Evolutionary conservation across 2,888 invertebrate species (phyloP).

Genomic region (Hydropsyche betteni): DNA sequence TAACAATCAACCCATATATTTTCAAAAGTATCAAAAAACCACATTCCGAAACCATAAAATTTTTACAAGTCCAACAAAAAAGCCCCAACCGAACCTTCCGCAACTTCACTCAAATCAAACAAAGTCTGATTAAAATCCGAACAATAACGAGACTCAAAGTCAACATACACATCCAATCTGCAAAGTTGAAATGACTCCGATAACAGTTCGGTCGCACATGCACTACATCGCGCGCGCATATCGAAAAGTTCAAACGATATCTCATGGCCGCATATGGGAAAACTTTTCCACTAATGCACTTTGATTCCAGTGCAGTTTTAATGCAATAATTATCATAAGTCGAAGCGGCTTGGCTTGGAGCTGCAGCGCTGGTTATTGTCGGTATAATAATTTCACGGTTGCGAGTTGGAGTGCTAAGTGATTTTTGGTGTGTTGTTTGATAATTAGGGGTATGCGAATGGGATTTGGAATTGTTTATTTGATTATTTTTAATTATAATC

Average conservation of each 20-base stretch:
- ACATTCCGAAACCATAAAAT: too few relatives aligned
- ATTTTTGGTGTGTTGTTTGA: not conserved
- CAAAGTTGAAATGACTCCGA: constrained; percentile 25
- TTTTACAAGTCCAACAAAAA: too few relatives aligned
- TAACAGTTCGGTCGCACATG: not conserved
- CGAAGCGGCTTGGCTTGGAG: too few relatives aligned
- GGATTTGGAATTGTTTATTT: too few relatives aligned
- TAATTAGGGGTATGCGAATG: too few relatives aligned
- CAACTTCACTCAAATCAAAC: too few relatives aligned
- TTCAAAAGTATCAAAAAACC: too few relatives aligned
- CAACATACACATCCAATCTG: constrained; percentile 11
- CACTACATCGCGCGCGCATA: not conserved
- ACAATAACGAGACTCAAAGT: too few relatives aligned
- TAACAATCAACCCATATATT: too few relatives aligned
- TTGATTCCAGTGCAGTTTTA: constrained; percentile 8
- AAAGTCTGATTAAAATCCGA: too few relatives aligned
- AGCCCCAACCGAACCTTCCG: too few relatives aligned
- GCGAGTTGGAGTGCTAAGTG: not conserved
- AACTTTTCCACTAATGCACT: constrained; percentile 14
- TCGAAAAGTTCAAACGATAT: constrained; percentile 19
- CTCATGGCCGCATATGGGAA: constrained; percentile 18
- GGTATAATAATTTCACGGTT: constrained; percentile 3
- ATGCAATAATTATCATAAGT: constrained; percentile 15
- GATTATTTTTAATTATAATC: too few relatives aligned
- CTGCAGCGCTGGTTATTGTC: not conserved